These are phyloP conservation scores for Mythimna impura DNA, from an alignment of 2,888 invertebrate genomes.

Conservation along the genomic window DNA sequence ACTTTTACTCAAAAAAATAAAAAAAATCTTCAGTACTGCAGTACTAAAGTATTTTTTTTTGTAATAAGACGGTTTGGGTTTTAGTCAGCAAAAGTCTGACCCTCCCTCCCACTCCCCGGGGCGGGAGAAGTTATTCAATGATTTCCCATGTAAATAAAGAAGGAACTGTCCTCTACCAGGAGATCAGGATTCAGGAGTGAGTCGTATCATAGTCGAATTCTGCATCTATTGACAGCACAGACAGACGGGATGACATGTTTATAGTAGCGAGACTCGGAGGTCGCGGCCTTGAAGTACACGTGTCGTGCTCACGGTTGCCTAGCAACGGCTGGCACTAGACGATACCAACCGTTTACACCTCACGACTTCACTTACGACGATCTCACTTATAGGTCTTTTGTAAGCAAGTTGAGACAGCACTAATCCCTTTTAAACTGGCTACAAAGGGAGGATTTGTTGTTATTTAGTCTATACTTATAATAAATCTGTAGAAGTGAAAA, in stretches of 20 bases:
- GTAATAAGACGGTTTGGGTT: too few species aligned
- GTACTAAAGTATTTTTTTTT: too few species aligned
- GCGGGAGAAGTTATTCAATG: too few species aligned
- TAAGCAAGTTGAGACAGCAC: background rate
- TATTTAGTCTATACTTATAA: too few species aligned
- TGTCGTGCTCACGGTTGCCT: conserved; percentile 51
- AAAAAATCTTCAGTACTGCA: too few species aligned
- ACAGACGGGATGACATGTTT: conserved; percentile 33
- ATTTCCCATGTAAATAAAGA: too few species aligned
- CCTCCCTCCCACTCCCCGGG: too few species aligned
- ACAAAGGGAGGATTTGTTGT: background rate
- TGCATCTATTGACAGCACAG: conserved; percentile 16
- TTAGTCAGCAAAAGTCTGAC: too few species aligned
- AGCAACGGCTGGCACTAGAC: conserved; percentile 55
- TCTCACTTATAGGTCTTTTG: background rate
- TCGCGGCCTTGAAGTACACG: conserved; percentile 60
- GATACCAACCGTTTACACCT: conserved; percentile 19
- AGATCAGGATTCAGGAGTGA: background rate
- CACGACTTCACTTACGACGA: background rate
- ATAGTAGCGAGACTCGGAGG: conserved; percentile 33
- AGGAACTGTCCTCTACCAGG: background rate
- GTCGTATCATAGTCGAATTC: conserved; percentile 1
- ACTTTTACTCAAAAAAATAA: too few species aligned
- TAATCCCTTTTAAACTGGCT: background rate
- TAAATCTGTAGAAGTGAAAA: too few species aligned